These are phyloP conservation scores for Trichosurus vulpecula DNA, from an alignment of 2,797 vertebrate species.

Conservation along the genomic window DNA sequence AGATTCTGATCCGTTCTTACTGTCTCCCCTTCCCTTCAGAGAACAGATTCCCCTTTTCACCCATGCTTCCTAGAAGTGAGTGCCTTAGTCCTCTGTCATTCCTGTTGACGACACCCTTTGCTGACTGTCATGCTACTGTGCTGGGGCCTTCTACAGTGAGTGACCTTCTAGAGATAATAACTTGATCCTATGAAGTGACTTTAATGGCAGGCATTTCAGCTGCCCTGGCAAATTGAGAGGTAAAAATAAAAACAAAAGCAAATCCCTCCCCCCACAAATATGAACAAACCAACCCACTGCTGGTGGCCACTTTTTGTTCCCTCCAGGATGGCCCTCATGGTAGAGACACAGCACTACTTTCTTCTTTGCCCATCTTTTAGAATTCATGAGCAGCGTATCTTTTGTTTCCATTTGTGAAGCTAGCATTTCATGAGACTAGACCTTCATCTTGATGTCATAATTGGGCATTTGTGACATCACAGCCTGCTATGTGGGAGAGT, in stretches of 20 bases:
- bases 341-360: not conserved
- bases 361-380: not conserved
- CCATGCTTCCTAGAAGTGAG: not conserved
- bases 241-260: not conserved
- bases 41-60: not conserved
- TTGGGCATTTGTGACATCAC: constrained; percentile 15
- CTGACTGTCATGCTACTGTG: not conserved
- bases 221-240: not conserved
- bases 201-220: not conserved
- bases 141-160: not conserved
- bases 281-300: not conserved
- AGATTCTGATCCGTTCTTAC: not conserved
- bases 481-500: constrained; percentile 1
- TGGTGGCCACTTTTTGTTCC: not conserved
- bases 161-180: not conserved
- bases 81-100: not conserved
- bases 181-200: not conserved
- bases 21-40: not conserved
- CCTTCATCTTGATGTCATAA: constrained; percentile 7
- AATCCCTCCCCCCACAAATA: not conserved
- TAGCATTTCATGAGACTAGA: not conserved
- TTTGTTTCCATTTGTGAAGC: constrained; percentile 1
- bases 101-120: not conserved
- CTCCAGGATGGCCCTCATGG: not conserved
- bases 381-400: not conserved